Percentiles rank a stretch among this genome's conserved stretches.
These are phyloP conservation scores for Pseudachorutes palmiensis DNA, from an alignment of 1,140 invertebrate genomes.

Conservation along the genomic window DNA sequence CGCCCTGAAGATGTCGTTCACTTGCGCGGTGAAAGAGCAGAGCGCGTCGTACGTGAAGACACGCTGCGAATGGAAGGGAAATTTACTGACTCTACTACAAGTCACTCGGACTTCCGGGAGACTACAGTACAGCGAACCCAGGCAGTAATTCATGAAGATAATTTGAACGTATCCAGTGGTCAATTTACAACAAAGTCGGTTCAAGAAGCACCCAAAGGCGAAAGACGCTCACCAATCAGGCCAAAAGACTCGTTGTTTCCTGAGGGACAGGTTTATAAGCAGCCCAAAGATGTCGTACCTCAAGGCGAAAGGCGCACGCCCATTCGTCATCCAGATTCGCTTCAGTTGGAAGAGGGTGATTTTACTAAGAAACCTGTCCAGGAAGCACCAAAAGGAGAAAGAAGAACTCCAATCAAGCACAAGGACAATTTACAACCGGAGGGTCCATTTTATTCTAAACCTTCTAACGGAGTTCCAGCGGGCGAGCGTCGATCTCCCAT, in stretches of 20 bases:
- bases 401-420: constrained; percentile 28
- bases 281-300: constrained; percentile 30
- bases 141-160: no score
- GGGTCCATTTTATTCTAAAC: no score
- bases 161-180: no score
- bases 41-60: constrained; percentile 37
- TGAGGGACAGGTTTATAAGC: constrained; percentile 46
- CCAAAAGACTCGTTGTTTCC: constrained; percentile 42
- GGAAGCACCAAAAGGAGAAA: constrained; percentile 31
- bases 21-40: no score
- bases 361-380: not conserved
- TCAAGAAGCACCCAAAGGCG: constrained; percentile 35
- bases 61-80: no score
- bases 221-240: constrained; percentile 30
- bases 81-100: no score
- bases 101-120: no score
- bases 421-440: constrained; percentile 44
- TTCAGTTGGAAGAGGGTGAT: not conserved
- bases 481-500: no score
- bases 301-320: not conserved
- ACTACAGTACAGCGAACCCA: no score
- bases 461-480: no score
- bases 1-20: constrained; percentile 30
- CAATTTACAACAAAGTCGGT: no score
- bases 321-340: constrained; percentile 32